These are phyloP conservation scores for Rhabdophis nuchalis DNA, from an alignment of 2,797 vertebrate species.

Conservation along the genomic window DNA sequence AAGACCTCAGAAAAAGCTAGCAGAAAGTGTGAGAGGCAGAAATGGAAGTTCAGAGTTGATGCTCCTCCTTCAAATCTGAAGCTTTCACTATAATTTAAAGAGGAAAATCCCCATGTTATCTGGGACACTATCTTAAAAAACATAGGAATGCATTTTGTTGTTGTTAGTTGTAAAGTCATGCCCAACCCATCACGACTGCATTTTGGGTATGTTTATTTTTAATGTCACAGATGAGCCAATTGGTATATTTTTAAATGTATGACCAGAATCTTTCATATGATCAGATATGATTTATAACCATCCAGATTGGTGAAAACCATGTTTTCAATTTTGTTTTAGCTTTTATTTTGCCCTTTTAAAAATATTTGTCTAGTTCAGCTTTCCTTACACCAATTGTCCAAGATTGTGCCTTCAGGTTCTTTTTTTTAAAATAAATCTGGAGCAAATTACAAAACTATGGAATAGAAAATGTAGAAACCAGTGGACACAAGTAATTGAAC, in stretches of 20 bases:
- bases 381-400: constrained; percentile 51
- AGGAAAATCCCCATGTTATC: not conserved
- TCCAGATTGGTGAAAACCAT: constrained; percentile 29
- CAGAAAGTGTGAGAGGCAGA: not conserved
- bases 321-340: constrained; percentile 20
- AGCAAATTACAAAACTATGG: constrained; percentile 64
- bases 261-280: not conserved
- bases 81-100: not conserved
- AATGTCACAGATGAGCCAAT: constrained; percentile 6
- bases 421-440: constrained; percentile 59
- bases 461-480: constrained; percentile 51
- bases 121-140: not conserved
- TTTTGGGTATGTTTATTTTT: not conserved
- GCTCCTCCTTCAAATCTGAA: not conserved
- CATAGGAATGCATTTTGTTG: not conserved
- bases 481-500: constrained; percentile 58
- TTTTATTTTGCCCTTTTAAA: constrained; percentile 33
- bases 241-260: not conserved
- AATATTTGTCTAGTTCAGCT: constrained; percentile 46
- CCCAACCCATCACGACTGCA: not conserved
- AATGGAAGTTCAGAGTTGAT: not conserved
- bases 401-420: constrained; percentile 43
- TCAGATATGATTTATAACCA: constrained; percentile 25
- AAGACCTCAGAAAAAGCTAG: not conserved
- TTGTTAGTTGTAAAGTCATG: too few species aligned